phyloP scores from a whole-genome alignment of 2,113 vertebrate species.

The Dipodomys merriami region DNA sequence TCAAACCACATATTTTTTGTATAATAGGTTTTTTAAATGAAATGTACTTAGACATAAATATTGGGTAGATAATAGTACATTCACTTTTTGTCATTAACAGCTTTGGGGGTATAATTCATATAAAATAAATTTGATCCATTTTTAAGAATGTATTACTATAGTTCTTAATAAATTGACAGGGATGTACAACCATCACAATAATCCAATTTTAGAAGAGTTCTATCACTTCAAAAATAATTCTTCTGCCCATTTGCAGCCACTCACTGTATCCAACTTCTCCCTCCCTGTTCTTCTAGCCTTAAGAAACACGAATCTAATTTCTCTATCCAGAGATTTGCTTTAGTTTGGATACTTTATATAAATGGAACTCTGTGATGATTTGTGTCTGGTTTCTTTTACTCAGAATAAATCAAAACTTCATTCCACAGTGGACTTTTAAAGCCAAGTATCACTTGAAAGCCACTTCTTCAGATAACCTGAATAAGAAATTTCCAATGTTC shows the following conservation, averaged over 20 bases:
- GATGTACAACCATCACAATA: not conserved
- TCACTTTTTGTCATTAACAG: not conserved
- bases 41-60: conserved; percentile 36
- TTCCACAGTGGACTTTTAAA: not conserved
- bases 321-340: not conserved
- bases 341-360: not conserved
- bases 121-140: not conserved
- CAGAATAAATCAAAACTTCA: not conserved
- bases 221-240: not conserved
- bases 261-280: not conserved
- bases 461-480: not conserved
- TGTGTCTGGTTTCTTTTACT: not conserved
- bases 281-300: not conserved
- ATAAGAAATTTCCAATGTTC: not conserved
- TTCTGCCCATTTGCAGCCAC: not conserved
- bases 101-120: conserved; percentile 9
- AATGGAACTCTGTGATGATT: not conserved
- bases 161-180: not conserved
- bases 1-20: not conserved
- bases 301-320: not conserved
- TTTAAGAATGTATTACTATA: not conserved
- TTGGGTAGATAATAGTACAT: not conserved
- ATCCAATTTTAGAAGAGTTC: conserved; percentile 25
- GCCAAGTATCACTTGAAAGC: not conserved
- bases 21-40: not conserved